Percentiles rank a stretch among this genome's conserved stretches.
These are phyloP conservation scores for Ophraella communa DNA, from an alignment of 2,888 invertebrate species.

Conservation along the genomic window DNA sequence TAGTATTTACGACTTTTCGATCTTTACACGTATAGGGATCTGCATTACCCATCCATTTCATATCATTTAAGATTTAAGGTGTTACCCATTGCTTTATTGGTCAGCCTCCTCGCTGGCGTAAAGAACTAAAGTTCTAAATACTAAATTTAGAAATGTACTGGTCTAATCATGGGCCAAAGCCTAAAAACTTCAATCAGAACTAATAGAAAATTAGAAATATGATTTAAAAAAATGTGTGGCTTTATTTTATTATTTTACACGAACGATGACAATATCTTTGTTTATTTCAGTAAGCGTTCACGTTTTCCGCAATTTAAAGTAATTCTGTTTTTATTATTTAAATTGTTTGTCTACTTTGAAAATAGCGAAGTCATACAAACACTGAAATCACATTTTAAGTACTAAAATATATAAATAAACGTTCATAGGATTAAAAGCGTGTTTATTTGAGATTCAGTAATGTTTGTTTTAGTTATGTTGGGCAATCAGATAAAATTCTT, in stretches of 20 bases:
- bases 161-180: too few relatives aligned
- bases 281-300: not conserved
- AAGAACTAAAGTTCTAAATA: too few relatives aligned
- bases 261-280: not conserved
- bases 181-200: too few relatives aligned
- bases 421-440: not conserved
- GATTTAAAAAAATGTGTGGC: too few relatives aligned
- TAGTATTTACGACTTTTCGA: too few relatives aligned
- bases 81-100: too few relatives aligned
- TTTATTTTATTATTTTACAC: not conserved
- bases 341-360: not conserved
- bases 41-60: too few relatives aligned
- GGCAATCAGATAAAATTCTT: not conserved
- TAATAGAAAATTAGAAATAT: too few relatives aligned
- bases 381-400: not conserved
- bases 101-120: too few relatives aligned
- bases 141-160: too few relatives aligned
- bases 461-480: not conserved
- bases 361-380: not conserved
- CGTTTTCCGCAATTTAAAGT: not conserved
- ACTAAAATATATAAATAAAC: not conserved
- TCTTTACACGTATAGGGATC: too few relatives aligned
- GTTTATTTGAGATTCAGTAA: not conserved
- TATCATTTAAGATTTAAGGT: too few relatives aligned
- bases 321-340: not conserved